A percentile compares a stretch with the other conserved stretches of the same genome.
phyloP scores from a whole-genome alignment of 2,113 vertebrate genomes.

The Hydrolagus affinis region DNA sequence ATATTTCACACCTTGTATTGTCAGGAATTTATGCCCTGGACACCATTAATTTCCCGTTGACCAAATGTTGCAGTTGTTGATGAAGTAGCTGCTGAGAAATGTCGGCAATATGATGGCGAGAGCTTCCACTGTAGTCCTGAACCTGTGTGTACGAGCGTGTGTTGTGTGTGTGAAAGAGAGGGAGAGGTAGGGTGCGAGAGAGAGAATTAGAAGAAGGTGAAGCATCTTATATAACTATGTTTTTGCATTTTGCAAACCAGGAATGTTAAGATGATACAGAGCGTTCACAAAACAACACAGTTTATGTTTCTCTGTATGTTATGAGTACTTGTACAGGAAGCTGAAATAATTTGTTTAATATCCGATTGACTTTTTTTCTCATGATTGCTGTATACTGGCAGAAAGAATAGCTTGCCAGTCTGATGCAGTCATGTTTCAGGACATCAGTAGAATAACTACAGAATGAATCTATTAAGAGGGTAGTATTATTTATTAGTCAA shows the following conservation, averaged over 20 bases:
- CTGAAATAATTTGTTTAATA: neutral
- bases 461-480: neutral
- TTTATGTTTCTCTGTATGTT: neutral
- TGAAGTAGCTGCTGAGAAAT: neutral
- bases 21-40: neutral
- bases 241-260: neutral
- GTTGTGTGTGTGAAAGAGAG: neutral
- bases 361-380: neutral
- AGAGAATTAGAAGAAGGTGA: neutral
- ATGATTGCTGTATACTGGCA: neutral
- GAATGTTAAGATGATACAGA: neutral
- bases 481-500: neutral
- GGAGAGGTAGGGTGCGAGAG: neutral
- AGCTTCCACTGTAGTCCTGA: neutral
- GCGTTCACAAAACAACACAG: neutral
- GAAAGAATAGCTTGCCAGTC: neutral
- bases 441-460: neutral
- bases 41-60: neutral
- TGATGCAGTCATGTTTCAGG: neutral
- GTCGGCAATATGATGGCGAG: neutral
- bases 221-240: neutral
- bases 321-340: neutral
- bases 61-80: neutral
- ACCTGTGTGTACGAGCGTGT: too few species aligned
- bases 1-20: neutral